phyloP scores from a whole-genome alignment of 1,140 invertebrate genomes.

The Bilobella aurantiaca region DNA sequence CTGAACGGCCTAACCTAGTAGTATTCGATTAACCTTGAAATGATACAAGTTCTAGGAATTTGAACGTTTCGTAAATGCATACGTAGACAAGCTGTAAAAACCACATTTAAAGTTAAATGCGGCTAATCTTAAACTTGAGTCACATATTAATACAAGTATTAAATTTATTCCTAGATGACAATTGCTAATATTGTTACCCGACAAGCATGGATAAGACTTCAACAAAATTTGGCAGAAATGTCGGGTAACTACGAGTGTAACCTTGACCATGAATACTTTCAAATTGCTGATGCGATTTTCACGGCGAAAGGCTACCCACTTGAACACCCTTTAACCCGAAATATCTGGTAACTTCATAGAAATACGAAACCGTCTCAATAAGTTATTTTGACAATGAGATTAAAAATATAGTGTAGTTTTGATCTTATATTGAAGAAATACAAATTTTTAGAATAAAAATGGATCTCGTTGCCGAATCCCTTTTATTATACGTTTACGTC shows the following conservation, averaged over 20 bases:
- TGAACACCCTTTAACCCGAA: constrained; percentile 54
- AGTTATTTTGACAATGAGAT: too few species aligned
- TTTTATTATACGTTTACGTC: background rate
- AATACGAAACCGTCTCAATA: background rate
- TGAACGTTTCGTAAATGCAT: too few species aligned
- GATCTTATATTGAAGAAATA: background rate
- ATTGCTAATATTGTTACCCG: constrained; percentile 46
- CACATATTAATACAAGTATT: constrained; percentile 4
- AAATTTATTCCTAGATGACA: constrained; percentile 38
- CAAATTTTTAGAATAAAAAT: background rate
- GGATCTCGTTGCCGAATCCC: background rate
- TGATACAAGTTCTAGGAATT: too few species aligned
- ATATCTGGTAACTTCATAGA: constrained; percentile 22
- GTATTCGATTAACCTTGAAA: too few species aligned
- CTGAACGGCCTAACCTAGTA: too few species aligned
- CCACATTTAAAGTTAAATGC: too few species aligned
- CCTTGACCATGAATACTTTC: constrained; percentile 38
- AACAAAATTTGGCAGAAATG: constrained; percentile 41
- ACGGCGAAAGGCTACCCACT: constrained; percentile 49
- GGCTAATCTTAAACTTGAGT: too few species aligned
- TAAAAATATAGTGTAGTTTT: too few species aligned
- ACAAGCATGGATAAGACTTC: constrained; percentile 41
- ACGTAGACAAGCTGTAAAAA: too few species aligned
- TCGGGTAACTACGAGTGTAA: constrained; percentile 37
- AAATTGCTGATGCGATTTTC: constrained; percentile 44